Percentiles rank a stretch among this genome's conserved stretches.
Evolutionary conservation across 53 echinoderm and acorn worm species (phyloP).

Genomic region (Glandiceps talaboti): DNA sequence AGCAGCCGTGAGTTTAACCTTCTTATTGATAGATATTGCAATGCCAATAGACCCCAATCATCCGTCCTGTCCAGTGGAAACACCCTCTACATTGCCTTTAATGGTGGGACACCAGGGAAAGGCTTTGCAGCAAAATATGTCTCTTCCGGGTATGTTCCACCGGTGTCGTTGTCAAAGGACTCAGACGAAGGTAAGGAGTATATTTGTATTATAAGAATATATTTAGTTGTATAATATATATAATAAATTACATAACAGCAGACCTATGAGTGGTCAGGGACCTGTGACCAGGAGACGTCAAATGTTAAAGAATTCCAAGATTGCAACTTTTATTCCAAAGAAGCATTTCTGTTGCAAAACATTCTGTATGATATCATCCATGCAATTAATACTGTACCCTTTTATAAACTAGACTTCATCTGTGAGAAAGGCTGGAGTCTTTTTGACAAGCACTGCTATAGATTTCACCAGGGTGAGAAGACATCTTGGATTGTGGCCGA

Average conservation of each 20-base stretch:
- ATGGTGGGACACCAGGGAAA: background rate
- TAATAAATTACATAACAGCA: no score
- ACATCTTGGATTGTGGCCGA: conserved; percentile 38
- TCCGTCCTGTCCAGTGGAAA: conserved; percentile 26
- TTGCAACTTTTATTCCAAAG: no score
- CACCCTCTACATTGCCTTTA: conserved; percentile 12
- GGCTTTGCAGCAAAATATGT: conserved; percentile 2
- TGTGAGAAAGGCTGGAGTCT: conserved; percentile 29
- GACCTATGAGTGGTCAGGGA: no score
- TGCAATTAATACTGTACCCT: no score
- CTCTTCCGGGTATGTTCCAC: background rate
- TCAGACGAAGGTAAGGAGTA: background rate
- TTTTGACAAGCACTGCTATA: conserved; percentile 28
- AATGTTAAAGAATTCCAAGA: no score
- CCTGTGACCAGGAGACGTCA: no score
- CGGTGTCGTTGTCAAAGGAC: background rate
- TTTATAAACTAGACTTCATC: background rate
- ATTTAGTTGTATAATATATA: no score
- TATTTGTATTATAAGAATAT: no score
- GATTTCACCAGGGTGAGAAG: background rate
- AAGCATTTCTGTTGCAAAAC: no score
- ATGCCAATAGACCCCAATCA: conserved; percentile 14
- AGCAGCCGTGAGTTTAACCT: background rate
- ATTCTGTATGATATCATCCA: no score
- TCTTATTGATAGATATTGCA: conserved; percentile 26